Evolutionary conservation across 2,113 vertebrate species (phyloP).

Genomic region (Psittacus erithacus): DNA sequence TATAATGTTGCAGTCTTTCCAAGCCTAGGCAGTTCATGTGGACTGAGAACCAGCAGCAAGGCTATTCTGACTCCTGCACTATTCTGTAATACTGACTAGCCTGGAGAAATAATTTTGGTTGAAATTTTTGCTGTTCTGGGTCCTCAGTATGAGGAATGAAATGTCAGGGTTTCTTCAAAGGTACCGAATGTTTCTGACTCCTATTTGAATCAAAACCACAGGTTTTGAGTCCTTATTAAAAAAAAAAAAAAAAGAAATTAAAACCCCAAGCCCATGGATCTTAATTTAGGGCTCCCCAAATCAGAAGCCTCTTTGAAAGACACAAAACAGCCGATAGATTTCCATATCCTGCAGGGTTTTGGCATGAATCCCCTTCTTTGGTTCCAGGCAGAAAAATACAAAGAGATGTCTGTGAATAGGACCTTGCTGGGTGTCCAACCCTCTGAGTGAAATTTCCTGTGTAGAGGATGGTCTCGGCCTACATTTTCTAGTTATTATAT

Average conservation of each 20-base stretch:
- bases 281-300: slow-evolving; percentile 67
- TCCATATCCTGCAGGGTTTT: slow-evolving; percentile 68
- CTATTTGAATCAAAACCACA: slow-evolving; percentile 29
- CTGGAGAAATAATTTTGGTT: slow-evolving; percentile 29
- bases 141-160: slow-evolving; percentile 4
- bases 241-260: background rate
- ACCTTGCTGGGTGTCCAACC: slow-evolving; percentile 58
- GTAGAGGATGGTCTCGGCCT: slow-evolving; percentile 64
- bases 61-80: slow-evolving; percentile 30
- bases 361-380: slow-evolving; percentile 68
- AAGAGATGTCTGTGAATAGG: slow-evolving; percentile 63
- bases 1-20: slow-evolving; percentile 52
- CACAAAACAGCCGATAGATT: slow-evolving; percentile 58
- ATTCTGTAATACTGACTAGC: slow-evolving; percentile 19
- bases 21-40: background rate
- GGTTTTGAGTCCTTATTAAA: slow-evolving; percentile 39
- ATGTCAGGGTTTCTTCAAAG: slow-evolving; percentile 44
- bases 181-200: background rate
- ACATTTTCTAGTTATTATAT: slow-evolving; percentile 65
- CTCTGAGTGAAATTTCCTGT: slow-evolving; percentile 64
- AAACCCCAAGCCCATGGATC: background rate
- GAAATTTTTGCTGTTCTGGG: slow-evolving; percentile 46
- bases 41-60: slow-evolving; percentile 31
- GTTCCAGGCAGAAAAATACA: slow-evolving; percentile 69
- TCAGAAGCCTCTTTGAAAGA: slow-evolving; percentile 67